A percentile compares a stretch with the other conserved stretches of the same genome.
These are phyloP conservation scores for Chrysochloris asiatica DNA, from an alignment of 2,113 vertebrate species.

Conservation along the genomic window DNA sequence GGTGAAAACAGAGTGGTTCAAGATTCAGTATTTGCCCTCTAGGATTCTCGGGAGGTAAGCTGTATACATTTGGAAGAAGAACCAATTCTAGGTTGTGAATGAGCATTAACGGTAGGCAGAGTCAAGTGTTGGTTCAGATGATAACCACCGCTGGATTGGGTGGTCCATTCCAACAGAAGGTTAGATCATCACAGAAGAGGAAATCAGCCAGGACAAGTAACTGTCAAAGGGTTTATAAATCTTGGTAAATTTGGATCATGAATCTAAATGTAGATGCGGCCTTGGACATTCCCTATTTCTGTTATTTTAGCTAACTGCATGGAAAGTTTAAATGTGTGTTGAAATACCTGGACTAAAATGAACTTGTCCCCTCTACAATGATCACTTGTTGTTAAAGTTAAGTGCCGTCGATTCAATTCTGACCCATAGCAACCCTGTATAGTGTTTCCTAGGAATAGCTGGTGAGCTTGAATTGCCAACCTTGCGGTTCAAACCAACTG, in stretches of 20 bases:
- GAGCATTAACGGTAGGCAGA: neutral
- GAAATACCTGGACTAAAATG: slow-evolving; percentile 48
- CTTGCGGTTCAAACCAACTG: slow-evolving; percentile 61
- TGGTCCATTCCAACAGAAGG: slow-evolving; percentile 2
- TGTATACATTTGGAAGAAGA: neutral
- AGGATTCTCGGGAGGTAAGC: neutral
- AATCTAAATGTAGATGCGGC: no score
- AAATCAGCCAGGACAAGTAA: slow-evolving; percentile 22
- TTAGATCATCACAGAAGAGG: neutral
- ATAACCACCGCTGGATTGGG: neutral
- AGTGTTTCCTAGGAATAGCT: no score
- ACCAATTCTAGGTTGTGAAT: neutral
- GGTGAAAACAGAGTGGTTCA: neutral
- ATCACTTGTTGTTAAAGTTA: slow-evolving; percentile 53
- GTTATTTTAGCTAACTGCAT: slow-evolving; percentile 68
- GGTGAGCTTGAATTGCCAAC: no score
- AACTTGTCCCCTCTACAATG: slow-evolving; percentile 46
- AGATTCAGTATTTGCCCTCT: neutral
- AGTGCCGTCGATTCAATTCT: neutral
- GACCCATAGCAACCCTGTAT: no score
- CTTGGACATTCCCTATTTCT: slow-evolving; percentile 13
- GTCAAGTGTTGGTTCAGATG: neutral
- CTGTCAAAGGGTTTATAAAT: slow-evolving; percentile 27
- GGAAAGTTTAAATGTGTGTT: slow-evolving; percentile 50
- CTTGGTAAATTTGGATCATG: slow-evolving; percentile 57